Base-by-base conservation (phyloP, 2,113 vertebrate species). In the Sporophila hypoxantha region DNA sequence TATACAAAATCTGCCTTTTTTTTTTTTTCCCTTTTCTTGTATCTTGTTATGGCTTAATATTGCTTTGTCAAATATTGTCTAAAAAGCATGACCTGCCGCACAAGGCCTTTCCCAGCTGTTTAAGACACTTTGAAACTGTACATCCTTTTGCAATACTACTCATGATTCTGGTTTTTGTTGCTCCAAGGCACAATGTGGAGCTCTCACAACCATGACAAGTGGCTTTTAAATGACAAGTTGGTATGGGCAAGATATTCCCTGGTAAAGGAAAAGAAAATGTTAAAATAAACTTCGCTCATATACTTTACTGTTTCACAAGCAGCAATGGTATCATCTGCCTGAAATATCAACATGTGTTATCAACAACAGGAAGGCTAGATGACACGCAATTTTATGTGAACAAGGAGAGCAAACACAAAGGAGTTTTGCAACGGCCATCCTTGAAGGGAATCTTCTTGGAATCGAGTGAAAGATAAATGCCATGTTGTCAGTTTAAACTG, bases 1-100 rank as follows among this genome's bases (percentile, higher is more conserved):
- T 60, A 7, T 18, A 26, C 0, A 0, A 22, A 47, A 76, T 27
- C 56, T 77, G 2, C 32, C 41, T 44, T 36, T 36, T 36, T 36
- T n/a, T n/a, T 36, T 65, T 14, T 60, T 44, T 14, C 6, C 9
- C 4, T 62, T 74, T 56, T 47, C 46, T 88, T 11, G 2, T 55
- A 20, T 37, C 15, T n/a, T 53, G 23, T 56, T 10, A 34, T 17
- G 20, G 37, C 16, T n/a, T 76, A 55, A n/a, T 1, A 39, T 37
- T 65, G 14, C 20, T 76, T 80, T 82, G 12, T 80, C n/a, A 73
- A 91, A n/a, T 46, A 60, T n/a, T 10, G 2, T 59, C 17, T 41
- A n/a, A 50, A 53, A 79, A 85, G 32, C 32, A 55, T 56, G 27
- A 20, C 13, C 39, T 82, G 25, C 25, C 59, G n/a, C 68, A 69